A percentile compares a stretch with the other conserved stretches of the same genome.
Evolutionary conservation across 2,797 vertebrate genomes (phyloP).

Genomic region (Myotis planiceps): DNA sequence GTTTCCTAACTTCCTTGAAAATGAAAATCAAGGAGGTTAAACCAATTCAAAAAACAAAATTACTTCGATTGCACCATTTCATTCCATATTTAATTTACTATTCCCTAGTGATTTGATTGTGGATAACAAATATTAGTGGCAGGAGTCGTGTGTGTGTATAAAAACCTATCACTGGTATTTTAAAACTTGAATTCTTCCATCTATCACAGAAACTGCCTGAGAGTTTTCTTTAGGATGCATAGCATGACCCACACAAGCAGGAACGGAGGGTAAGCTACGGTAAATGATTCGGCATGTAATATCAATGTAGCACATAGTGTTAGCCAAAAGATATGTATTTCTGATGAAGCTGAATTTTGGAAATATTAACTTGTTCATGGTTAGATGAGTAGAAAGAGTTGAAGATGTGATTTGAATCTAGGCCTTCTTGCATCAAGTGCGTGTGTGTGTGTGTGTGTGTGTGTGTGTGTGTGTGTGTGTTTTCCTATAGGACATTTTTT

Average conservation of each 20-base stretch:
- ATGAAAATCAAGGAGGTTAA: not conserved
- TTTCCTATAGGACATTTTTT: not conserved
- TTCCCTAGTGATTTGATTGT: not conserved
- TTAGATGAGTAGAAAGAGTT: not conserved
- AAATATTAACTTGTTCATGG: not conserved
- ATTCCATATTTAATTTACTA: not conserved
- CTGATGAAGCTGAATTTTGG: not conserved
- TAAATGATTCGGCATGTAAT: not conserved
- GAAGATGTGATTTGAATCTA: not conserved
- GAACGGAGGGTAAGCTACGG: not conserved
- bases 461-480: not conserved
- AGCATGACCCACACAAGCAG: not conserved
- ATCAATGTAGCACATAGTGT: not conserved
- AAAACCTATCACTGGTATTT: not conserved
- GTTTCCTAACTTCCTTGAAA: not conserved
- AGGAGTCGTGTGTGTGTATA: not conserved
- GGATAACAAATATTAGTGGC: not conserved
- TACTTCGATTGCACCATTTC: not conserved
- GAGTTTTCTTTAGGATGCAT: not conserved
- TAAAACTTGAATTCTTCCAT: not conserved
- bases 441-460: not conserved
- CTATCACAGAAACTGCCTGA: not conserved
- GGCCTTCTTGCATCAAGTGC: not conserved
- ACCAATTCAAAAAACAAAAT: not conserved
- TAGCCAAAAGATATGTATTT: not conserved